phyloP scores from a whole-genome alignment of 2,888 invertebrate species.

The Dorcus parallelipipedus region DNA sequence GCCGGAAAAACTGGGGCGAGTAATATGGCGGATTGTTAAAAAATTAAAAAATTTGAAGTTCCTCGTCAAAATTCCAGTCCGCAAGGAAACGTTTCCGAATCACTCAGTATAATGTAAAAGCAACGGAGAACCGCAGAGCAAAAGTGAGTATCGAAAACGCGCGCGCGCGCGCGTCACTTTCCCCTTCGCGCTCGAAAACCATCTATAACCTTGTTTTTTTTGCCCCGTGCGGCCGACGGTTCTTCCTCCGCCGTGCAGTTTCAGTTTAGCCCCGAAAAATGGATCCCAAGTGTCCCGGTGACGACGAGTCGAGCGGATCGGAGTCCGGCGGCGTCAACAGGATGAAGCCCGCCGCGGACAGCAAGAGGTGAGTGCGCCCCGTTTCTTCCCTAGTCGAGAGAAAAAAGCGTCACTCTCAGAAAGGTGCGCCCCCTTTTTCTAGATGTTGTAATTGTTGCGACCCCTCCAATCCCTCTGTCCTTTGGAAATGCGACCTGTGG shows the following conservation, averaged over 20 bases:
- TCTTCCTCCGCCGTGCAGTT: slow-evolving; percentile 1
- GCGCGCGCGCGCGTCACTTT: too few relatives aligned
- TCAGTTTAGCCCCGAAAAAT: slow-evolving; percentile 17
- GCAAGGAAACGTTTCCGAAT: slow-evolving; percentile 8
- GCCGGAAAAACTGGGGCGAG: slow-evolving; percentile 12
- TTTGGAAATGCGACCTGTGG: slow-evolving; percentile 19
- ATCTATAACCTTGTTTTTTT: slow-evolving; percentile 18
- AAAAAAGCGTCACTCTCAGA: too few relatives aligned
- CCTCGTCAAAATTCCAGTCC: slow-evolving; percentile 28
- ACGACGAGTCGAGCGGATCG: slow-evolving; percentile 1
- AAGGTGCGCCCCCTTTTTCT: slow-evolving; percentile 1
- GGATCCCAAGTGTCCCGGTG: slow-evolving; percentile 10
- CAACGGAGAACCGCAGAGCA: neutral
- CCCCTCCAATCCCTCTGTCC: slow-evolving; percentile 18
- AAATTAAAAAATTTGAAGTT: slow-evolving; percentile 26
- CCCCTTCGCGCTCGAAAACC: slow-evolving; percentile 5
- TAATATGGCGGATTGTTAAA: slow-evolving; percentile 23
- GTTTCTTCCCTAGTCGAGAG: neutral
- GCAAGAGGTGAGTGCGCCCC: slow-evolving; percentile 10
- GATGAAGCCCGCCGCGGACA: slow-evolving; percentile 5
- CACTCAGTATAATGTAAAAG: slow-evolving; percentile 16
- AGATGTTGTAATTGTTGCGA: slow-evolving; percentile 7
- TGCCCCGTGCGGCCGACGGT: neutral
- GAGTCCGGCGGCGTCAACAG: neutral
- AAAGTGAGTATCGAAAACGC: slow-evolving; percentile 12